A percentile compares a stretch with the other conserved stretches of the same genome.
These are phyloP conservation scores for Oscheius sp. DNA, from an alignment of 1,140 invertebrate species.

Conservation along the genomic window DNA sequence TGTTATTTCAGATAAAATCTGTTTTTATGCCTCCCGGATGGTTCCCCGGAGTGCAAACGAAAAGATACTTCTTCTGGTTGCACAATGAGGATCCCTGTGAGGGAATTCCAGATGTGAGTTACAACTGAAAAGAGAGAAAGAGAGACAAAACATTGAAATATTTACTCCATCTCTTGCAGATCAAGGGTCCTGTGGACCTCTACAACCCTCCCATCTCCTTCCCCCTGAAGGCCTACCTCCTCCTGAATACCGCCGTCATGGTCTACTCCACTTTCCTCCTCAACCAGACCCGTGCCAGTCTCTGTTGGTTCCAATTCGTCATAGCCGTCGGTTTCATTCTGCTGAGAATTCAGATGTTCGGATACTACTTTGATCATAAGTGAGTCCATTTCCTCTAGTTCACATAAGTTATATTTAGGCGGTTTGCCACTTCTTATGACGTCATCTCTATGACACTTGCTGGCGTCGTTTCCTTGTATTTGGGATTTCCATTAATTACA, in stretches of 20 bases:
- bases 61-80: constrained; percentile 53
- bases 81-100: constrained; percentile 44
- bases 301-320: not conserved
- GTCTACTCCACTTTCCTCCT: not conserved
- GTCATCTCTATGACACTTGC: too few species aligned
- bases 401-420: too few species aligned
- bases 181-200: not conserved
- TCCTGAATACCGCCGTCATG: not conserved
- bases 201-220: not conserved
- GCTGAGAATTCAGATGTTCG: not conserved
- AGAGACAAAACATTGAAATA: not conserved
- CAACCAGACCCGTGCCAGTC: not conserved
- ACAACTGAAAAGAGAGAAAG: too few species aligned
- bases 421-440: too few species aligned
- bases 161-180: not conserved
- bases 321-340: not conserved
- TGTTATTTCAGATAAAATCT: constrained; percentile 34
- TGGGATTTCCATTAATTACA: too few species aligned
- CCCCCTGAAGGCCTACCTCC: not conserved
- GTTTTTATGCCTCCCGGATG: constrained; percentile 55
- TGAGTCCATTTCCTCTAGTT: too few species aligned
- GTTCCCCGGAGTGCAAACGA: constrained; percentile 50
- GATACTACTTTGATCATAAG: not conserved
- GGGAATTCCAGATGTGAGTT: constrained; percentile 56
- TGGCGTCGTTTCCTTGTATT: too few species aligned